Base-by-base conservation (phyloP, 30 jellyfish, hydroid and myxozoan species). In the Haliclystus octoradiatus region DNA sequence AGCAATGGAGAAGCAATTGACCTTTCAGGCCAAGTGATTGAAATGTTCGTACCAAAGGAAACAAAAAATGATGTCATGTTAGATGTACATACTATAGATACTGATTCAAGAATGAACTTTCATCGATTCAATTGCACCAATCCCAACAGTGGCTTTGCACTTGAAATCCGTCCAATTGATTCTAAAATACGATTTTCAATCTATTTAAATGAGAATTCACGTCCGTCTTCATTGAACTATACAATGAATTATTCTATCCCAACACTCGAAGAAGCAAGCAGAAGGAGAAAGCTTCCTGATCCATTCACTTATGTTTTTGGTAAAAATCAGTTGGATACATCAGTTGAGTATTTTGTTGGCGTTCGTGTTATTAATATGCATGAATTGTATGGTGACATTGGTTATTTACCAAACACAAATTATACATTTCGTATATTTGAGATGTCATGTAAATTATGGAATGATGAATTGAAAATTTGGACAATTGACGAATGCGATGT, bases 281-380 rank as follows among this genome's bases (percentile, higher is more conserved):
- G 34, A 35, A 71, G 26, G 29, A 69, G 34, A 13, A 71, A 70
- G 63, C 84, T 86, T 0, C 96, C 97, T 0, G 88, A 80, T 51
- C 94, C 88, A 0, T 88, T 69, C 72, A 76, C 92, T 0, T 72
- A 63, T 68, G 67, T 73, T 22, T 60, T 57, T 62, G 14, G 67
- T 40, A 29, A 74, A 23, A 35, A 79, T 1, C 87, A 80, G 15
- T 67, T 88, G 33, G 80, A 88, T 68, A 71, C 84, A 30, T 77
- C 97, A 15, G 97, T 94, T 3, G 84, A 80, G 51, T 88, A 88
- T 73, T 79, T 74, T 70, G 63, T 88, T 34, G 97, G 97, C 4
- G 71, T 88, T 22, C 66, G 61, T 29, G 34, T 85, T 5, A 26
- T 63, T 15, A 68, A 75, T 62, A 76, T 73, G 71, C 69, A 67